Evolutionary conservation across 2,113 vertebrate species (phyloP), one percentile per base, ranked within the genome.

Genomic region (Psephotus haematonotus): DNA sequence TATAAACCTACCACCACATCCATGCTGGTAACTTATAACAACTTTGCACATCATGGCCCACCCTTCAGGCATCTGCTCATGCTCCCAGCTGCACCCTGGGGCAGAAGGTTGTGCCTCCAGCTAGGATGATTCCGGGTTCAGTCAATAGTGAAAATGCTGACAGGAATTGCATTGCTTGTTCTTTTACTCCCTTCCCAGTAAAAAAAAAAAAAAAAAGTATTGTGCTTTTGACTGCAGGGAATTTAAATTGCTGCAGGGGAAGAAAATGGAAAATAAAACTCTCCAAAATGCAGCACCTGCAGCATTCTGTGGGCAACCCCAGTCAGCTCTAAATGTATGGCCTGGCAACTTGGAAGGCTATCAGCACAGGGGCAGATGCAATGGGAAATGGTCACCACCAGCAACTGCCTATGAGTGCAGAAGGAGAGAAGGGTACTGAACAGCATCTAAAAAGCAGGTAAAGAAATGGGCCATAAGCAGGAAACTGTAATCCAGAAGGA

Each of bases 301-400:
- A 81, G 31, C 23, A 74, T 16, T 33, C 28, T 44, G 10, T 3
- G 2, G 24, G 47, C 33, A 89, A 11, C 29, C 27, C 29, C 33
- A 50, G 33, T 5, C 53, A 59, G 9, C 23, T 37, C 37, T 23
- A 46, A 63, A 49, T 14, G 5, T 25, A n/a, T 5, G 25, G 17
- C 6, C 39, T 49, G 82, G 55, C 35, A n/a, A 52, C 22, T 35
- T 55, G 31, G 22, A 46, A 64, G 28, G 27, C 20, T 28, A 15
- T 19, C 0, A 0, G 23, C n/a, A 52, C 24, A 49, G 35, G 19
- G 35, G 8, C 29, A 62, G 74, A 65, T 62, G 19, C 33, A 23
- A 3, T 33, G 23, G 39, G 39, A 79, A 95, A 27, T 0, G 1
- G 50, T 74, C 39, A 64, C 35, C 20, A 18, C 15, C 39, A 86